phyloP scores from a whole-genome alignment of 2,113 vertebrate species.

The Centrocercus urophasianus region DNA sequence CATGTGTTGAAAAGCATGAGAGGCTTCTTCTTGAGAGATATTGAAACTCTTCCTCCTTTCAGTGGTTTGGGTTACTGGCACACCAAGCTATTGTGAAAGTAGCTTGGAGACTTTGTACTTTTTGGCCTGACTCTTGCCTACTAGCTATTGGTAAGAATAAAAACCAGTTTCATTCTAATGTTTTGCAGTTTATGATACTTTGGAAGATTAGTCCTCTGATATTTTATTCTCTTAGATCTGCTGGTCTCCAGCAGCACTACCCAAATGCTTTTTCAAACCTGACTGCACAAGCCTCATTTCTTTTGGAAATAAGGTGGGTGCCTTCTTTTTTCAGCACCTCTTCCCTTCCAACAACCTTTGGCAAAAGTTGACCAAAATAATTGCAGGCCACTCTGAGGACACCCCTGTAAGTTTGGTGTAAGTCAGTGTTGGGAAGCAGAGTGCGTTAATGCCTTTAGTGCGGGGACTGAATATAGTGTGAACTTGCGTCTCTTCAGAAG shows the following conservation, averaged over 20 bases:
- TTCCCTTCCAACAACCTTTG: neutral
- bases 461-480: neutral
- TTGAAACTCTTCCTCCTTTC: neutral
- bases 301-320: neutral
- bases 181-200: neutral
- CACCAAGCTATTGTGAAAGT: neutral
- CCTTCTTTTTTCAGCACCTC: neutral
- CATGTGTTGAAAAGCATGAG: neutral
- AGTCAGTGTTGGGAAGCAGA: neutral
- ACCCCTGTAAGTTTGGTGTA: neutral
- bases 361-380: neutral
- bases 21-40: neutral
- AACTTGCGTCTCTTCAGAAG: neutral
- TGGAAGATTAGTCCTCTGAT: neutral
- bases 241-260: neutral
- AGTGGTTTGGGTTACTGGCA: constrained; percentile 18
- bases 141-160: neutral
- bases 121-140: neutral
- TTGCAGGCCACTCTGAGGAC: neutral
- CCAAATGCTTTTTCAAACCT: neutral
- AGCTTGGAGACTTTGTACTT: neutral
- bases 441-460: neutral
- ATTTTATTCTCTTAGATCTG: neutral
- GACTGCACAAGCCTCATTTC: neutral
- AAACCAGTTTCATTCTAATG: neutral